phyloP scores from a whole-genome alignment of 37 sponge, comb jelly and placozoan species.

The Eunapius fragilis region DNA sequence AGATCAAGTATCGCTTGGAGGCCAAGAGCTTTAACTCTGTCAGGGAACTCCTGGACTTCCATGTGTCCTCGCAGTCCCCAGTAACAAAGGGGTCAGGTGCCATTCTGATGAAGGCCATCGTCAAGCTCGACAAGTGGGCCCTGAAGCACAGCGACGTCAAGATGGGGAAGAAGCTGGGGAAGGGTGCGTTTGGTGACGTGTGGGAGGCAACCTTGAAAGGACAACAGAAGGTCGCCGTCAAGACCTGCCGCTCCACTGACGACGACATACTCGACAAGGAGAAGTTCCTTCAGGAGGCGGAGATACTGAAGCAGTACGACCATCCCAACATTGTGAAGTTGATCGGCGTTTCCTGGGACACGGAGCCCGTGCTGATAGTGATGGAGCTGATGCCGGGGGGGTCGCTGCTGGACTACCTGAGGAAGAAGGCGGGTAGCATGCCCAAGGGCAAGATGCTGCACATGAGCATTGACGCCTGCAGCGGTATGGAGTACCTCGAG shows the following conservation, averaged over 20 bases:
- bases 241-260: conserved; percentile 81
- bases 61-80: conserved; percentile 33
- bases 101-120: conserved; percentile 32
- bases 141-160: conserved; percentile 34
- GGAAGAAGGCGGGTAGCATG: conserved; percentile 66
- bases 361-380: conserved; percentile 88
- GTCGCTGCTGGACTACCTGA: conserved; percentile 80
- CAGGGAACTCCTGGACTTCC: conserved; percentile 61
- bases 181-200: conserved; percentile 94
- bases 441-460: conserved; percentile 48
- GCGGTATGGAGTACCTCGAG: conserved; percentile 88
- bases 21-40: conserved; percentile 53
- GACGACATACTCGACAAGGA: conserved; percentile 63
- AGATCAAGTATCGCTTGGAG: conserved; percentile 70
- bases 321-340: conserved; percentile 94
- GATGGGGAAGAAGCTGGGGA: conserved; percentile 56
- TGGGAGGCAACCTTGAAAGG: conserved; percentile 59
- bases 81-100: conserved; percentile 63
- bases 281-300: conserved; percentile 90
- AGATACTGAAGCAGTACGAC: conserved; percentile 90
- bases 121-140: conserved; percentile 65
- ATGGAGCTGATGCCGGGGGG: conserved; percentile 97
- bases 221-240: conserved; percentile 71
- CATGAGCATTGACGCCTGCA: conserved; percentile 64
- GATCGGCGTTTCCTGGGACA: conserved; percentile 87